phyloP scores from a whole-genome alignment of 2,113 vertebrate genomes.

The Labeo catla region DNA sequence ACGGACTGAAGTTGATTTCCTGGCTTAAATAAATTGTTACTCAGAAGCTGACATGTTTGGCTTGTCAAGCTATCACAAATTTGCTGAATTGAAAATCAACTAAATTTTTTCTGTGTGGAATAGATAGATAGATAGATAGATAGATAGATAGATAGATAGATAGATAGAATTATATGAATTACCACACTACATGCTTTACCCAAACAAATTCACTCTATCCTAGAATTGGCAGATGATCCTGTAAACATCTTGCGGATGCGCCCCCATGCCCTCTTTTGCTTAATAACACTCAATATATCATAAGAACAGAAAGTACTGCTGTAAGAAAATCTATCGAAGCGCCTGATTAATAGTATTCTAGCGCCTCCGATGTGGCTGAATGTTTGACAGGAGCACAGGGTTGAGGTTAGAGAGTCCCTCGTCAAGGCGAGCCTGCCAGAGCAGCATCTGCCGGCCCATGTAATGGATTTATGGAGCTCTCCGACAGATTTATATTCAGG shows the following conservation, averaged over 20 bases:
- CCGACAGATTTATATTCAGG: constrained; percentile 53
- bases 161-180: neutral
- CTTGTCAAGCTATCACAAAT: too few species aligned
- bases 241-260: constrained; percentile 6
- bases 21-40: too few species aligned
- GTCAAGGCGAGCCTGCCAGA: constrained; percentile 48
- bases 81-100: too few species aligned
- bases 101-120: neutral
- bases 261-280: neutral
- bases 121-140: neutral
- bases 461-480: constrained; percentile 55
- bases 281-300: neutral
- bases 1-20: too few species aligned
- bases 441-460: constrained; percentile 33
- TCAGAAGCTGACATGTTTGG: too few species aligned
- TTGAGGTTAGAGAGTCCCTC: constrained; percentile 42
- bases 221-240: constrained; percentile 6
- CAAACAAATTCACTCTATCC: neutral
- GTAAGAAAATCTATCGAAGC: constrained; percentile 14
- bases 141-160: too few species aligned
- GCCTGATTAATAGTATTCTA: constrained; percentile 24
- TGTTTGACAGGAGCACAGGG: constrained; percentile 38
- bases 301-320: constrained; percentile 21
- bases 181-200: neutral
- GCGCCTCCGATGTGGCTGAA: constrained; percentile 17